Evolutionary conservation across 1,140 invertebrate genomes (phyloP), one percentile per base, ranked within the genome.

Genomic region (Scaptodrosophila lebanonensis): DNA sequence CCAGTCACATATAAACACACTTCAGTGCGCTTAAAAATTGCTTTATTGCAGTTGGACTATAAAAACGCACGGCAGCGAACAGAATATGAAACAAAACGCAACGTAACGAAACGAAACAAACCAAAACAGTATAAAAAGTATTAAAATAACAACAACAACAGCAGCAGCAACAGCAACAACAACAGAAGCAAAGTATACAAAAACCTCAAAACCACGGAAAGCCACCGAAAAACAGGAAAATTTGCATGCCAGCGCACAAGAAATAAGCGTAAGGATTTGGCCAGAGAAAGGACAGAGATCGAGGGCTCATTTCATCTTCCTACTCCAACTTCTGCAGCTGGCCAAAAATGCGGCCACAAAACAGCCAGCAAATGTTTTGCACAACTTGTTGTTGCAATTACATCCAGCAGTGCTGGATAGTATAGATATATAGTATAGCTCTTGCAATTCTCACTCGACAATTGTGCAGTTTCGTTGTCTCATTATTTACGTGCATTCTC

Each of bases 11-110:
- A 79, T 79, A 79, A 79, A 79, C 73, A 79, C 73, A 79, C 73
- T 79, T 73, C 73, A 79, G 75, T 79, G 73, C 75, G 73, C 73
- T 79, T 79, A 82, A 79, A 79, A 79, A 79, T 79, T 79, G 73
- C 73, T 79, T 79, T 79, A 79, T 79, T 79, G 73, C 73, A 79
- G 73, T 79, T 58, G 73, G 73, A 82, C 68, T 82, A 79, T 79
- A 79, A 79, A 79, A 79, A 73, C 68, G 75, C 73, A 79, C 75
- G 75, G 75, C 75, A 82, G 52, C 50, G 2, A 38, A 33, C 40
- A 47, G 51, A 70, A 42, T 57, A 58, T 62, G 56, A 62, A 62
- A 47, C 43, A 17, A 25, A 29, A 32, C 52, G 25, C 33, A 39
- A 16, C 17, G 13, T 18, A 16, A 29, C 12, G 2, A 27, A 20